phyloP scores from a whole-genome alignment of 2,797 vertebrate species.

The Valencia hispanica region DNA sequence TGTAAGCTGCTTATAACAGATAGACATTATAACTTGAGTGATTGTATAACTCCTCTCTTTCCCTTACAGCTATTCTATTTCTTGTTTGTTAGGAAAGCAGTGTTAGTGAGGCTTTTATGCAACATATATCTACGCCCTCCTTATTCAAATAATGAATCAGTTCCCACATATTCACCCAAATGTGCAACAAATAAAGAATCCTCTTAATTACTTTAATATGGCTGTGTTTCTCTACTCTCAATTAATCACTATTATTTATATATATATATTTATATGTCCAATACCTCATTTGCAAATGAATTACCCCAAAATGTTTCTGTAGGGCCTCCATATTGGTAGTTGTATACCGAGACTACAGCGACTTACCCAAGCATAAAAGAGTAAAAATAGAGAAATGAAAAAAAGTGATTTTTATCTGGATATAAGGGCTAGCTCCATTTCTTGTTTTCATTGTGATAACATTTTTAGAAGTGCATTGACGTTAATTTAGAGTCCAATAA shows the following conservation, averaged over 20 bases:
- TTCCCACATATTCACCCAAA: constrained; percentile 62
- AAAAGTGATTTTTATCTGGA: constrained; percentile 52
- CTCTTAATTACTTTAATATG: constrained; percentile 80
- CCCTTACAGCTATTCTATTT: not conserved
- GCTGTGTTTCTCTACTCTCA: constrained; percentile 77
- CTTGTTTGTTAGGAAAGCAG: constrained; percentile 7
- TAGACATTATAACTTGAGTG: constrained; percentile 43
- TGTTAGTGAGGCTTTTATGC: constrained; percentile 17
- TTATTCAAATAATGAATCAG: constrained; percentile 56
- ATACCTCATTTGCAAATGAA: constrained; percentile 79
- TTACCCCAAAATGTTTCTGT: constrained; percentile 75
- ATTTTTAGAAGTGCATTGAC: constrained; percentile 60
- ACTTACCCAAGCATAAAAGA: constrained; percentile 66
- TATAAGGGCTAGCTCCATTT: constrained; percentile 63
- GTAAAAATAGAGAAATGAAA: constrained; percentile 51
- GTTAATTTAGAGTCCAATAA: constrained; percentile 54
- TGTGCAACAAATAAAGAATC: constrained; percentile 73
- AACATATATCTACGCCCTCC: constrained; percentile 6
- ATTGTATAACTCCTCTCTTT: not conserved
- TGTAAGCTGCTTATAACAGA: constrained; percentile 26
- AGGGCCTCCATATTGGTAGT: constrained; percentile 61
- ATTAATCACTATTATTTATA: constrained; percentile 83
- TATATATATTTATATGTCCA: too few species aligned
- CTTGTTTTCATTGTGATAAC: constrained; percentile 68
- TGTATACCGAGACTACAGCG: constrained; percentile 45